phyloP scores from a whole-genome alignment of 2,888 invertebrate genomes.

The Epistrophella euchroma region DNA sequence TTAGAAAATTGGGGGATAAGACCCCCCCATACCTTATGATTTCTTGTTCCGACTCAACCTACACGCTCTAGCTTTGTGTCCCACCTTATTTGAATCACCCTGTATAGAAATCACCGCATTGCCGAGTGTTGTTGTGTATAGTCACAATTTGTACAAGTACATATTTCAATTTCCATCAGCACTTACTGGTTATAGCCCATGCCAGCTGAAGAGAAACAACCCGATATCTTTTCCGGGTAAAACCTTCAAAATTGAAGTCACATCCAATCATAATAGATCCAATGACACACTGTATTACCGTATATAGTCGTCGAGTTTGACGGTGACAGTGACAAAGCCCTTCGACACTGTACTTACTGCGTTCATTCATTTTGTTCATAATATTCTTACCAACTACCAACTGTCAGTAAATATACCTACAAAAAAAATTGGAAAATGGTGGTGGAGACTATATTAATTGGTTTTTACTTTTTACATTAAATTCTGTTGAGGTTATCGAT shows the following conservation, averaged over 20 bases:
- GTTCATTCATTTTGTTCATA: background rate
- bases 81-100: too few species aligned
- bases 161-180: constrained; percentile 49
- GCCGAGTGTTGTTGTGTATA: background rate
- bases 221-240: constrained; percentile 35
- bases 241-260: constrained; percentile 26
- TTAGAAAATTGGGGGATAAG: too few species aligned
- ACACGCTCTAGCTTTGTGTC: too few species aligned
- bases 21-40: too few species aligned
- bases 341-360: background rate
- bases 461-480: constrained; percentile 44
- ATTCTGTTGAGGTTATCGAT: constrained; percentile 66
- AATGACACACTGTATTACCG: constrained; percentile 38
- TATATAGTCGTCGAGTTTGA: background rate
- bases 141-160: background rate
- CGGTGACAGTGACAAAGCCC: constrained; percentile 10
- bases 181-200: background rate
- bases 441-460: constrained; percentile 51
- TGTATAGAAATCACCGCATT: background rate
- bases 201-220: background rate
- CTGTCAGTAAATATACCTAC: constrained; percentile 18
- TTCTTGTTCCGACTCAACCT: too few species aligned
- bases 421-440: background rate
- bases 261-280: constrained; percentile 62
- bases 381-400: background rate